Conservation (phyloP, 2,888 invertebrate genomes). For the Herminia tarsipennalis region DNA sequence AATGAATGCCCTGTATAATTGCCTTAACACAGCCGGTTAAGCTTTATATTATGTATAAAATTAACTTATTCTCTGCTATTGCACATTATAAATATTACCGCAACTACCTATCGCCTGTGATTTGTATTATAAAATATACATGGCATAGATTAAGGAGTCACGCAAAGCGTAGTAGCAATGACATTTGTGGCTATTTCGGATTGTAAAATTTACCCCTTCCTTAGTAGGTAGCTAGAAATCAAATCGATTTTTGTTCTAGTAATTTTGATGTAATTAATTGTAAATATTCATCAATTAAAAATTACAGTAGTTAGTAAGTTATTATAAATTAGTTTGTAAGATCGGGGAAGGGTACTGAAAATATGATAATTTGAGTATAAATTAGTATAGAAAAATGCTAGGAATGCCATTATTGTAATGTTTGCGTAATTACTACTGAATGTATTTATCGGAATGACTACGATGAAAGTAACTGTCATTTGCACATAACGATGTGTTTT, state of each 20-base stretch:
- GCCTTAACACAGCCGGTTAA: slow-evolving; percentile 8
- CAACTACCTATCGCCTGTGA: slow-evolving; percentile 1
- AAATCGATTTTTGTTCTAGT: slow-evolving; percentile 3
- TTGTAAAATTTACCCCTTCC: slow-evolving; percentile 2
- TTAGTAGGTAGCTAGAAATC: slow-evolving; percentile 8
- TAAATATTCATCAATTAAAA: slow-evolving; percentile 6
- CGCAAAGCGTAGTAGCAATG: not conserved
- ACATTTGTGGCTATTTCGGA: not conserved
- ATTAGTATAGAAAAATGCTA: not conserved
- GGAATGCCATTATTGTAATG: not conserved
- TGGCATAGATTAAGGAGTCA: not conserved
- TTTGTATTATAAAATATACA: not conserved
- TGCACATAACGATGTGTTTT: no score
- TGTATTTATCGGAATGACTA: no score
- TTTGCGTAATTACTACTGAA: not conserved
- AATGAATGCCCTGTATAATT: slow-evolving; percentile 1
- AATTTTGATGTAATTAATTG: slow-evolving; percentile 2
- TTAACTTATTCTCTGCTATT: not conserved
- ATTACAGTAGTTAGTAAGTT: slow-evolving; percentile 3
- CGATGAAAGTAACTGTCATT: no score
- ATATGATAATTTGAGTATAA: slow-evolving; percentile 3
- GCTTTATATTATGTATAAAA: slow-evolving; percentile 12
- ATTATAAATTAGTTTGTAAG: slow-evolving; percentile 9
- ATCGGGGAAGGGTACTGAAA: slow-evolving; percentile 15
- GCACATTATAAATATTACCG: not conserved